Conservation (phyloP, 2,797 vertebrate species). For the Melanotaenia parkinsoni region DNA sequence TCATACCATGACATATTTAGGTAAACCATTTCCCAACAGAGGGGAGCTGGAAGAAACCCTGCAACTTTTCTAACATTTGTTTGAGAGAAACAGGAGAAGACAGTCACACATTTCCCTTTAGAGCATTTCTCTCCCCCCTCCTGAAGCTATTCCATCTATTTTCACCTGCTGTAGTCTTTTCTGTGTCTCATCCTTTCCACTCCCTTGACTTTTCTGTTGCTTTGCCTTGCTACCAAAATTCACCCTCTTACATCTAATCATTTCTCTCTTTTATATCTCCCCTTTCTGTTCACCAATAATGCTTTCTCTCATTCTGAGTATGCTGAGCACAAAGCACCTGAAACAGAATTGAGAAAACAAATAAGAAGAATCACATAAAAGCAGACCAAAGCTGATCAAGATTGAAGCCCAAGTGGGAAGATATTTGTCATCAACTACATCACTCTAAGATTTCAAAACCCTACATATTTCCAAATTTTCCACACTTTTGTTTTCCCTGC, state of each 20-base stretch:
- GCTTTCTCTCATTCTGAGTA: constrained; percentile 64
- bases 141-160: constrained; percentile 30
- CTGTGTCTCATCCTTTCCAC: not conserved
- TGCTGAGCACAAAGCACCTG: constrained; percentile 52
- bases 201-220: constrained; percentile 2
- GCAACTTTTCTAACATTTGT: not conserved
- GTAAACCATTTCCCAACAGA: not conserved
- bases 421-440: constrained; percentile 7
- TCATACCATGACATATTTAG: constrained; percentile 2
- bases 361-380: constrained; percentile 29
- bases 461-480: not conserved
- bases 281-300: constrained; percentile 3
- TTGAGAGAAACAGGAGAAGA: constrained; percentile 17
- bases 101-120: constrained; percentile 25
- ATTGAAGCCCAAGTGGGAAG: constrained; percentile 8
- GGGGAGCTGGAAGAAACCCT: not conserved
- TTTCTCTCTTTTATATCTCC: constrained; percentile 12
- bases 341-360: constrained; percentile 46
- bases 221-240: constrained; percentile 11
- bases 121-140: constrained; percentile 29
- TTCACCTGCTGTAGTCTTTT: constrained; percentile 24
- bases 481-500: not conserved
- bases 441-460: constrained; percentile 10
- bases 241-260: constrained; percentile 6
- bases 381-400: constrained; percentile 10